Percentiles rank a stretch among this genome's conserved stretches.
These are phyloP conservation scores for Dipodomys ordii DNA, from an alignment of 2,113 vertebrate species.

Conservation along the genomic window DNA sequence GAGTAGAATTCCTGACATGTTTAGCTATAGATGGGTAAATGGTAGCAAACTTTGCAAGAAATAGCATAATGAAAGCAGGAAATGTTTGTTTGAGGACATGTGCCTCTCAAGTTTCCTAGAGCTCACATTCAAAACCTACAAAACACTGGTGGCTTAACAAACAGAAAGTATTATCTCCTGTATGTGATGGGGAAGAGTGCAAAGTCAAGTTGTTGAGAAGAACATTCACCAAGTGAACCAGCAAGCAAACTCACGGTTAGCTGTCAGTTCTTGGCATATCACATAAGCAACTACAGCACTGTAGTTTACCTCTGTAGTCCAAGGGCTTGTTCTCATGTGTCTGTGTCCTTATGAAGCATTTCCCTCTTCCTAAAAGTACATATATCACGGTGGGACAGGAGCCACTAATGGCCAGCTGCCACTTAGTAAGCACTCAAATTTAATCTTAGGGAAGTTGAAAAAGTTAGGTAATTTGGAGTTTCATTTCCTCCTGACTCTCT, in stretches of 20 bases:
- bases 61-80: background rate
- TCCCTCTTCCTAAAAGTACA: background rate
- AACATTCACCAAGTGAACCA: background rate
- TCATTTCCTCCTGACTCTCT: background rate
- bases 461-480: background rate
- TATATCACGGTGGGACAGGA: fast-evolving
- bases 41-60: background rate
- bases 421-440: background rate
- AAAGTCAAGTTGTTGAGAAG: too few species aligned
- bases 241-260: too few species aligned
- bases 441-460: background rate
- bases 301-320: background rate
- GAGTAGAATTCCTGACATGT: background rate
- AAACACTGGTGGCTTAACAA: background rate
- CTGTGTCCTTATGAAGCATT: too few species aligned
- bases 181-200: too few species aligned
- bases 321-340: fast-evolving
- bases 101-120: background rate
- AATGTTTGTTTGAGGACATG: background rate
- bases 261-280: fast-evolving
- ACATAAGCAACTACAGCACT: fast-evolving
- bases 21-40: background rate
- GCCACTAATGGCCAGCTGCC: background rate
- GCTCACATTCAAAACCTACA: background rate
- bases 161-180: background rate